These are phyloP conservation scores for Alligator sinensis DNA, from an alignment of 2,113 vertebrate genomes.

Conservation along the genomic window DNA sequence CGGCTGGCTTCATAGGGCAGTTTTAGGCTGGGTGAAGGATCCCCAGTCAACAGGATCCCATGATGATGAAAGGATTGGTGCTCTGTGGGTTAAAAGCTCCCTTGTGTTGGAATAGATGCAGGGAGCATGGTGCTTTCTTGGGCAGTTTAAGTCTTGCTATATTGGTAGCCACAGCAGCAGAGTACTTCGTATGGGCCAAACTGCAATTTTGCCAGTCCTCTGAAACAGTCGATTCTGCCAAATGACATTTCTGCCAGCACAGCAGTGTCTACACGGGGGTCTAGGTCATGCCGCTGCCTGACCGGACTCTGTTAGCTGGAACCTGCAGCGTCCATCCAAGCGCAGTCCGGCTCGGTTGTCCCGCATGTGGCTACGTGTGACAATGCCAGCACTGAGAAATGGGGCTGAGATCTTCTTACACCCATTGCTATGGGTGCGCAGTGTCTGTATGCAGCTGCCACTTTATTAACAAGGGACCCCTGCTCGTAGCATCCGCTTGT, in stretches of 20 bases:
- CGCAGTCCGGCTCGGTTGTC: too few relatives aligned
- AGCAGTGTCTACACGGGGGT: too few relatives aligned
- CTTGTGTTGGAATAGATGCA: not conserved
- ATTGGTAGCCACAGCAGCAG: too few relatives aligned
- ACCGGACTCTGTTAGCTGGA: too few relatives aligned
- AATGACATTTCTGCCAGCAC: too few relatives aligned
- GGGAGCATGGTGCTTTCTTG: not conserved
- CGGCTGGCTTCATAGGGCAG: not conserved
- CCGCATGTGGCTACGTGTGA: too few relatives aligned
- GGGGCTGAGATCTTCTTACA: not conserved
- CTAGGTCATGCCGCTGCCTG: too few relatives aligned
- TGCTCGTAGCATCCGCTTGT: not conserved
- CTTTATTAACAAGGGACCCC: not conserved
- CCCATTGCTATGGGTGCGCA: not conserved
- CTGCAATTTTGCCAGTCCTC: too few relatives aligned
- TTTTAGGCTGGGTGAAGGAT: not conserved
- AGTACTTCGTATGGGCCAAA: too few relatives aligned
- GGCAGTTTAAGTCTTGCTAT: not conserved
- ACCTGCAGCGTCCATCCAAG: too few relatives aligned
- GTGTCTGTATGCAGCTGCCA: not conserved
- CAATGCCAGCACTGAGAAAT: too few relatives aligned
- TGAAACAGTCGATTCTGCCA: too few relatives aligned
- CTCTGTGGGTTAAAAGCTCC: not conserved
- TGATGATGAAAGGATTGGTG: not conserved
- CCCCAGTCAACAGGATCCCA: not conserved